Evolutionary conservation across 2,888 invertebrate genomes (phyloP), one percentile per base, ranked within the genome.

Genomic region (Miltochrista miniata): DNA sequence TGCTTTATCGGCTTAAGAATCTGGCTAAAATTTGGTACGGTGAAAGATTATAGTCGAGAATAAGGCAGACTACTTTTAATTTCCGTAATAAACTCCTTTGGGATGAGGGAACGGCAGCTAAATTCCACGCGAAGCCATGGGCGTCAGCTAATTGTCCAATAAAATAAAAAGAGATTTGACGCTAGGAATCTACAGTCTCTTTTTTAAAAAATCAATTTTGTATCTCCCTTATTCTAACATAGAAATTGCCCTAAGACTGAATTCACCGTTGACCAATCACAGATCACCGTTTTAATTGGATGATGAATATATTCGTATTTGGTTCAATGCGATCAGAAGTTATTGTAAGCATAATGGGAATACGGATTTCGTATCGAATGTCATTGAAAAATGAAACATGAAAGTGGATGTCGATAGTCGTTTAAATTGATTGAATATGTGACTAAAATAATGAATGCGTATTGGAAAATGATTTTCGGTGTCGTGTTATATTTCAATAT

Each of bases 201-300:
- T 31, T 10, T 31, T 31, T 31, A 5, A 31, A 9, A 31, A 31
- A 31, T 2, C 31, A 11, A n/a, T 7, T 44, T 35, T 48, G 45
- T 63, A 62, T 79, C 81, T 74, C 58, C 41, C 48, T 29, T 59
- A 71, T 10, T 54, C 59, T 53, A 30, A 52, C 62, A 35, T 14
- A 46, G 39, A 64, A 65, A 68, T 69, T 63, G 62, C 59, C 62
- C 59, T 58, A 64, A 70, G 64, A 72, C 74, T 74, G 69, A 74
- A 77, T 79, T 75, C 74, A 73, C 71, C 61, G 62, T 71, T 77
- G 79, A 76, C 82, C 82, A 81, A 81, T 83, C 83, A 74, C 70
- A 68, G 64, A 41, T 56, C 56, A 48, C 55, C 54, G 52, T 68
- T 72, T 79, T 83, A 81, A 83, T 83, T 80, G 82, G 70, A 78